Percentiles rank a stretch among this genome's conserved stretches.
Conservation (phyloP, 2,797 vertebrate species). For the Meda fulgida region DNA sequence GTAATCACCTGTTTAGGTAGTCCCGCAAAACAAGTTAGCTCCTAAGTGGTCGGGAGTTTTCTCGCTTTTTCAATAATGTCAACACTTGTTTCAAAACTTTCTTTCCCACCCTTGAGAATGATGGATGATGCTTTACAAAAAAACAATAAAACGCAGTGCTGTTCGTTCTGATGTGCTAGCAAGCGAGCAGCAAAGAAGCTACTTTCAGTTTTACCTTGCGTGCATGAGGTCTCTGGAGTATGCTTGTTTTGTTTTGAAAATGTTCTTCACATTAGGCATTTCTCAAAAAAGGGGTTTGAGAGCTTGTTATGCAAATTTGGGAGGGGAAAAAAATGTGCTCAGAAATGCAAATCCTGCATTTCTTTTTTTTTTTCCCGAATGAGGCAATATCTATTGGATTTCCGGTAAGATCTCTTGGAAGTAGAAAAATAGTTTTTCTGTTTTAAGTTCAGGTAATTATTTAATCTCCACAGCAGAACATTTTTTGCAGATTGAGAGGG, state of each 20-base stretch:
- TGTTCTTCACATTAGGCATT: conserved; percentile 14
- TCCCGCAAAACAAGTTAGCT: background rate
- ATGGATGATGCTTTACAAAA: conserved; percentile 40
- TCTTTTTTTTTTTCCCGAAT: background rate
- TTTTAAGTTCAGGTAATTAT: conserved; percentile 28
- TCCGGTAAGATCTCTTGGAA: conserved; percentile 20
- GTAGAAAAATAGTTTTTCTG: background rate
- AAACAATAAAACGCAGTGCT: conserved; percentile 5
- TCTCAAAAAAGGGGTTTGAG: conserved; percentile 2
- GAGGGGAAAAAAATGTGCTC: conserved; percentile 2
- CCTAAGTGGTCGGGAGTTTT: background rate
- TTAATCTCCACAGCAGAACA: conserved; percentile 19
- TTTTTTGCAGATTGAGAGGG: conserved; percentile 9
- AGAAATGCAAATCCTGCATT: conserved; percentile 24
- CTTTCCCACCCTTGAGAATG: conserved; percentile 29
- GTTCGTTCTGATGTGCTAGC: conserved; percentile 36
- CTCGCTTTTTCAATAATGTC: conserved; percentile 10
- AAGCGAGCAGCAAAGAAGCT: conserved; percentile 17
- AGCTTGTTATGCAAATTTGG: conserved; percentile 42
- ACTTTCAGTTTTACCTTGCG: conserved; percentile 24
- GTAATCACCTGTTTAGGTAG: conserved; percentile 14
- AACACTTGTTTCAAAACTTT: conserved; percentile 32
- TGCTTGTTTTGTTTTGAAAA: conserved; percentile 42
- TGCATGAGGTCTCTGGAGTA: conserved; percentile 24
- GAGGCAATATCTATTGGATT: conserved; percentile 25